phyloP scores from a whole-genome alignment of 2,888 invertebrate genomes.

The Boloria selene region DNA sequence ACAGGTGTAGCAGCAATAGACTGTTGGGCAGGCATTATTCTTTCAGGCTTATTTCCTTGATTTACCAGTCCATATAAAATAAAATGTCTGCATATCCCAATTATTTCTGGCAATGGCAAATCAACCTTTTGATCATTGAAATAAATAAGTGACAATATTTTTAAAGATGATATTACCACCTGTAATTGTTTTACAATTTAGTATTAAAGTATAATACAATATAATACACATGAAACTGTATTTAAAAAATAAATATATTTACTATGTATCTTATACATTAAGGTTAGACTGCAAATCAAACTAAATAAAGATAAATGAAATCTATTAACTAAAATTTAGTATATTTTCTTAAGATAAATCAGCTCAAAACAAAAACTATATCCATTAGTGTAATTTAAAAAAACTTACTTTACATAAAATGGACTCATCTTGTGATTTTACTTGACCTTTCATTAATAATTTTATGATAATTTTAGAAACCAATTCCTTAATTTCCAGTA shows the following conservation, averaged over 20 bases:
- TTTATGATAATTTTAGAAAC: conserved; percentile 65
- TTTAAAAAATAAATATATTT: too few relatives aligned
- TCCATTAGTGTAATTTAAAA: conserved; percentile 28
- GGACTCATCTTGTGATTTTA: conserved; percentile 67
- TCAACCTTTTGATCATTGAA: conserved; percentile 60
- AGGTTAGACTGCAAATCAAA: too few relatives aligned
- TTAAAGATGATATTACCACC: conserved; percentile 75
- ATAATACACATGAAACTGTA: neutral
- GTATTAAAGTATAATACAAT: neutral
- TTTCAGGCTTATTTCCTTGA: conserved; percentile 67
- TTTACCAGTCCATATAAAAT: conserved; percentile 79
- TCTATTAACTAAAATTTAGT: too few relatives aligned
- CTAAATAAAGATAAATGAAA: too few relatives aligned
- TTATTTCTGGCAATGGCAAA: conserved; percentile 71
- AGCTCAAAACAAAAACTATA: neutral
- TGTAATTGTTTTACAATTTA: conserved; percentile 50
- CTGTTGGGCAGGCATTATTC: conserved; percentile 84
- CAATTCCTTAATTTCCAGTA: conserved; percentile 57
- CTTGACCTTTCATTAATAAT: conserved; percentile 62
- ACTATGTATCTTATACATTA: too few relatives aligned
- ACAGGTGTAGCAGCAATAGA: conserved; percentile 80
- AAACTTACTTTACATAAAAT: conserved; percentile 73
- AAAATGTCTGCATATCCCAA: conserved; percentile 83
- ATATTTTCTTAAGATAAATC: too few relatives aligned
- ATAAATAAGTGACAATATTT: conserved; percentile 68